Conservation (phyloP, 2,113 vertebrate species). For the Syngnathoides biaculeatus region DNA sequence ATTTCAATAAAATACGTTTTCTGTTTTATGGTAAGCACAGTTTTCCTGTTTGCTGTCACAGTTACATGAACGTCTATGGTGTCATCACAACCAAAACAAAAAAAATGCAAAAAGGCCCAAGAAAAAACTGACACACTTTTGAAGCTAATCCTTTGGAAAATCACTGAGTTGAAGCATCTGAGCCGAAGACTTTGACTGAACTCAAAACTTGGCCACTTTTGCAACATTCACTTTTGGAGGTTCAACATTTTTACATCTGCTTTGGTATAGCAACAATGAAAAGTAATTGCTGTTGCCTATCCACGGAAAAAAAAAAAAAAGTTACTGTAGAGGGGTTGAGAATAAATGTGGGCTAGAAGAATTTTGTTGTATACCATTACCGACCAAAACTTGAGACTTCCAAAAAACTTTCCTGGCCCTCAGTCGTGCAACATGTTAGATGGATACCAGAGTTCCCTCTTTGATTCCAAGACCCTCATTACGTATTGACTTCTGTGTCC, state of each 20-base stretch:
- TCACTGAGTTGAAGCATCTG: not conserved
- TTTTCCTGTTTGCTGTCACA: too few species aligned
- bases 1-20: too few species aligned
- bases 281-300: not conserved
- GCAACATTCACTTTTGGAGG: not conserved
- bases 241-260: not conserved
- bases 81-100: too few species aligned
- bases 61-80: too few species aligned
- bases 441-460: constrained; percentile 16
- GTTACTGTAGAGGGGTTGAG: not conserved
- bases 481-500: constrained; percentile 14
- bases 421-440: constrained; percentile 1
- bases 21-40: too few species aligned
- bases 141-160: not conserved
- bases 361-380: not conserved
- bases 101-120: not conserved
- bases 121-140: not conserved
- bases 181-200: not conserved
- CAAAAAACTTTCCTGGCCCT: not conserved
- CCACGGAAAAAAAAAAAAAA: constrained; percentile 1
- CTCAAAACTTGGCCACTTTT: not conserved
- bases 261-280: not conserved
- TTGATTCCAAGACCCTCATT: constrained; percentile 26
- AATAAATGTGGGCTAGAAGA: not conserved
- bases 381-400: not conserved